A percentile compares a stretch with the other conserved stretches of the same genome.
Conservation (phyloP, 1,140 invertebrate genomes). For the Brachystomella parvula region DNA sequence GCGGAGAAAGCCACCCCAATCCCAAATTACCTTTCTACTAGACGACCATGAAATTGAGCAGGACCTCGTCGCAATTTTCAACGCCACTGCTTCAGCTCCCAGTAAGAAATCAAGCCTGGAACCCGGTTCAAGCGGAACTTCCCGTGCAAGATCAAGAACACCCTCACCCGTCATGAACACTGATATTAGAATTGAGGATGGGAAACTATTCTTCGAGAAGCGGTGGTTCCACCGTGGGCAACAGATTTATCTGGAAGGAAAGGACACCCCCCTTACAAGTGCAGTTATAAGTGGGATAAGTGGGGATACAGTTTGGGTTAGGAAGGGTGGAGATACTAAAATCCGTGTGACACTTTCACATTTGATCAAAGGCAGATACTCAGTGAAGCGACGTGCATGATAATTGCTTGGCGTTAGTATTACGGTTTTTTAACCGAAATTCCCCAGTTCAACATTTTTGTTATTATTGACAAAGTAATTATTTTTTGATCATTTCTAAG, state of each 20-base stretch:
- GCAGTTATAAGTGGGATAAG: conserved; percentile 82
- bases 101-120: not conserved
- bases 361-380: conserved; percentile 76
- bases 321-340: conserved; percentile 69
- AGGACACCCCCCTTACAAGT: conserved; percentile 69
- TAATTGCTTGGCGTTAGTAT: not conserved
- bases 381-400: conserved; percentile 67
- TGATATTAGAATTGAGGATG: conserved; percentile 71
- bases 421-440: not conserved
- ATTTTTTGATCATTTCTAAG: not conserved
- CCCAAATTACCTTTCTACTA: conserved; percentile 72
- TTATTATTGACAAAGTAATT: not conserved
- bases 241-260: conserved; percentile 80
- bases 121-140: not conserved
- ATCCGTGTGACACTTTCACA: conserved; percentile 74
- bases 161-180: not conserved
- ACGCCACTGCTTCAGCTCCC: conserved; percentile 39
- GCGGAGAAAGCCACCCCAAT: conserved; percentile 60
- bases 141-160: not conserved
- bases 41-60: conserved; percentile 83
- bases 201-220: conserved; percentile 85
- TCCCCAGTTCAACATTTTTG: not conserved
- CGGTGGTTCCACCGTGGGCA: conserved; percentile 90
- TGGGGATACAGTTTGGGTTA: conserved; percentile 81
- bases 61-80: conserved; percentile 74